Base-by-base conservation (phyloP, 2,113 vertebrate species). In the Syngnathus scovelli region DNA sequence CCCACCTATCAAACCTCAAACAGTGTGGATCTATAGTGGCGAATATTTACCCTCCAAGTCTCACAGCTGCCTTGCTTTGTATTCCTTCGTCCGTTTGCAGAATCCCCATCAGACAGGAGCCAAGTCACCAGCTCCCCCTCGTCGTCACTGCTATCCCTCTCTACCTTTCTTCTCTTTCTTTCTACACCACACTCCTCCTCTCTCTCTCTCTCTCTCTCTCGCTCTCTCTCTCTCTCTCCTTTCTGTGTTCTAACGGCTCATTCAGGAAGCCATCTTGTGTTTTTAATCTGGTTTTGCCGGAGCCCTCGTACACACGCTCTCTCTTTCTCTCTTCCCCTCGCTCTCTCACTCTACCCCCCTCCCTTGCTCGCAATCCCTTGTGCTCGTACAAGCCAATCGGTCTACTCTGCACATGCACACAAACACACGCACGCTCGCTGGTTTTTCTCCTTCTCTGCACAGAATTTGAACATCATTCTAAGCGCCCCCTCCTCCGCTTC, bases 191-290 rank as follows among this genome's bases (percentile, higher is more conserved):
- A 41, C 68, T 41, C 55, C 38, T 79, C 81, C 83, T 71, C 68
- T 83, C 66, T 41, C 41, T 63, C 62, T 46, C 64, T 54, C 65
- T 7, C 38, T 56, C 51, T 23, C 65, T 27, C 27, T 33, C 63
- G 74, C 86, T 77, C 70, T 66, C 74, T 78, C 61, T 67, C 66
- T 55, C 70, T 43, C 78, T 67, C 79, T 54, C 77, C 36, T 79
- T 56, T 75, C 79, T 78, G 84, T 76, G 77, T 77, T 89, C 82
- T 80, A 81, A 75, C 84, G 81, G 82, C 82, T 86, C 91, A 90
- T 92, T 92, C 90, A 92, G 90, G 91, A 91, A 92, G 91, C 90
- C 91, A 92, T 92, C 90, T 91, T 92, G 90, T 91, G 90, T 90
- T 91, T 89, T 91, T 90, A 90, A 89, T 91, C 89, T 84, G 87